These are phyloP conservation scores for Meteorus sp. DNA, from an alignment of 1,140 invertebrate species.

Conservation along the genomic window DNA sequence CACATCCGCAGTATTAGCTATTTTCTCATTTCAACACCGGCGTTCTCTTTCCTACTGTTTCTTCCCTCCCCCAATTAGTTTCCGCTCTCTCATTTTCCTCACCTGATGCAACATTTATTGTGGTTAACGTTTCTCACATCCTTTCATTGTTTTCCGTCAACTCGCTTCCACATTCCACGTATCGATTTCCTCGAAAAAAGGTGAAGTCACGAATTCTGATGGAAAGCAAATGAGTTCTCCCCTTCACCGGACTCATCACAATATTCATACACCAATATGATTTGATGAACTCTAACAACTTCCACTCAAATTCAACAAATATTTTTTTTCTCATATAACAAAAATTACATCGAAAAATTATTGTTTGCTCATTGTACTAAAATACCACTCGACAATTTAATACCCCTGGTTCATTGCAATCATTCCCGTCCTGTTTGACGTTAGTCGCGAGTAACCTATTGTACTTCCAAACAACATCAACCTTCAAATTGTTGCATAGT, in stretches of 20 bases:
- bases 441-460: constrained; percentile 27
- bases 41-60: neutral
- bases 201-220: constrained; percentile 10
- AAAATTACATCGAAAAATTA: no score
- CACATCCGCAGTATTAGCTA: no score
- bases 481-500: neutral
- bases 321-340: no score
- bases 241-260: constrained; percentile 10
- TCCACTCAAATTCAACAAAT: neutral
- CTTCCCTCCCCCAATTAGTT: neutral
- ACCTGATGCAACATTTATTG: neutral
- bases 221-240: constrained; percentile 23
- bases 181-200: constrained; percentile 30
- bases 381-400: constrained; percentile 2
- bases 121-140: neutral
- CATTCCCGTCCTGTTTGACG: constrained; percentile 38
- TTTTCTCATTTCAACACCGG: no score
- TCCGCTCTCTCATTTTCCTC: neutral
- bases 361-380: no score
- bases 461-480: neutral
- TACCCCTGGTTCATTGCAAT: constrained; percentile 35
- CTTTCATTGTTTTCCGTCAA: constrained; percentile 14
- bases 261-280: constrained; percentile 12
- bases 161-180: constrained; percentile 2
- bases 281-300: neutral